A percentile compares a stretch with the other conserved stretches of the same genome.
phyloP scores from a whole-genome alignment of 2,888 invertebrate species.

The Phlogophora meticulosa region DNA sequence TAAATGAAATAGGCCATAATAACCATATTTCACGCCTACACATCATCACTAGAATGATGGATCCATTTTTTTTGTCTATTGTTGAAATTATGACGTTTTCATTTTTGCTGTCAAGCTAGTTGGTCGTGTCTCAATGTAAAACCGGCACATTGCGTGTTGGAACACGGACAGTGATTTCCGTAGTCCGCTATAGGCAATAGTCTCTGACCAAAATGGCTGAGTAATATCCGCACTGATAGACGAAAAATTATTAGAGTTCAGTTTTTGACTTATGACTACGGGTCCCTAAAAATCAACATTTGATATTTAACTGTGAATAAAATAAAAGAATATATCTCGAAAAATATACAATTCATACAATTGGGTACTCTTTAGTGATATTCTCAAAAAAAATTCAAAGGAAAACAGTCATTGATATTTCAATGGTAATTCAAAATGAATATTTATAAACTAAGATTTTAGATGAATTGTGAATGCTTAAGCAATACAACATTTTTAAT shows the following conservation, averaged over 20 bases:
- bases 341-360: neutral
- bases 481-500: neutral
- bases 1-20: slow-evolving; percentile 17
- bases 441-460: neutral
- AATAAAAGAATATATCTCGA: too few relatives aligned
- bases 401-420: neutral
- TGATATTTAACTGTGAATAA: too few relatives aligned
- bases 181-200: too few relatives aligned
- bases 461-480: neutral
- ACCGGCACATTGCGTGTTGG: too few relatives aligned
- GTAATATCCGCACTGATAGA: too few relatives aligned
- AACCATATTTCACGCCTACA: slow-evolving; percentile 41
- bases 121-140: too few relatives aligned
- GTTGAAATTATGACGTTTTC: slow-evolving; percentile 22
- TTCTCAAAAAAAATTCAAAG: neutral
- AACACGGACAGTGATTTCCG: too few relatives aligned
- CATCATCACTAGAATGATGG: slow-evolving; percentile 30
- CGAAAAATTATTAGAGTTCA: too few relatives aligned
- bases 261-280: too few relatives aligned
- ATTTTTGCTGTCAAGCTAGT: slow-evolving; percentile 19
- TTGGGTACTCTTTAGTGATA: neutral
- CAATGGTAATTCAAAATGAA: neutral
- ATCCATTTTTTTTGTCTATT: slow-evolving; percentile 18
- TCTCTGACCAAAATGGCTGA: too few relatives aligned
- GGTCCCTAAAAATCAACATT: too few relatives aligned